Base-by-base conservation (phyloP, 2,888 invertebrate genomes). In the Himalopsyche anomala region DNA sequence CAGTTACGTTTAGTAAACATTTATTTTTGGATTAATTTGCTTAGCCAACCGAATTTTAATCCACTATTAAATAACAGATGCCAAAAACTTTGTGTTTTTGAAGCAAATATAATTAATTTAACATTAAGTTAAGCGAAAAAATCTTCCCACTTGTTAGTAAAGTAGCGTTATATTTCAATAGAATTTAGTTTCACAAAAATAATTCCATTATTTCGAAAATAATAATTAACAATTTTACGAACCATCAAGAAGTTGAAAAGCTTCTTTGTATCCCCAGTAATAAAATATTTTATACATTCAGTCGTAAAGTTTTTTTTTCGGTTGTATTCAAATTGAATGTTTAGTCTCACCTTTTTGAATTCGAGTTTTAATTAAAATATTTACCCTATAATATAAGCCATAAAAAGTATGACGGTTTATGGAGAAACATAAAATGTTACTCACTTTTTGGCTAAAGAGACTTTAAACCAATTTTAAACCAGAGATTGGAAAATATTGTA, bases 341-440 rank as follows among this genome's bases (percentile, higher is more conserved):
- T 74, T 74, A 74, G 74, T 74, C 74, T 74, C 74, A 74, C 74
- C 74, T 74, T 74, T 74, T 74, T 54, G 28, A 51, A 56, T 82
- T 40, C 82, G 19, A 82, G 56, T 56, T 82, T 82, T 55, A 55
- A 82, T 82, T 82, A 56, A 82, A 82, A 82, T 82, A 56, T 82
- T 82, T 82, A 82, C 56, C 56, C 82, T 40, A 56, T 36, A 82
- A 82, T 74, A 36, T 36, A 36, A 74, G 12, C 36, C 74, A 15
- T 36, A 36, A 74, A 74, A 74, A 74, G 74, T 36, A 74, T 36
- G 74, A 74, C 74, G 74, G 28, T 74, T 74, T 74, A 74, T 74
- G 36, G 74, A 15, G 69, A 74, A 38, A 38, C 36, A 74, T 74
- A 74, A 74, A 74, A 38, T 74, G 74, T 38, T 36, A 74, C 74